Evolutionary conservation across 2,113 vertebrate genomes (phyloP), one percentile per base, ranked within the genome.

Genomic region (Psephotus haematonotus): DNA sequence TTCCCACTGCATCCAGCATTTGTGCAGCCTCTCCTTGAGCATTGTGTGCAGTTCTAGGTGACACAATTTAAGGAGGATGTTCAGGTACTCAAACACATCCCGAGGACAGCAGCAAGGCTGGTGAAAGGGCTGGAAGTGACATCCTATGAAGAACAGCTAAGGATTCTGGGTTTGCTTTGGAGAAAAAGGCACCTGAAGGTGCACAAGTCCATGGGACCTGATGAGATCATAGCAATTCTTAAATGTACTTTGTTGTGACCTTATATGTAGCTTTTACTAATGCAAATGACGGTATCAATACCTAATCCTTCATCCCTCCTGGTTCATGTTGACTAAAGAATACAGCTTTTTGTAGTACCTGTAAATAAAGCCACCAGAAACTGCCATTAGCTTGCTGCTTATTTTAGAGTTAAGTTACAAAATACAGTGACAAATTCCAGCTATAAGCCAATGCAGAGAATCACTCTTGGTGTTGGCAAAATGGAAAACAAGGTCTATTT

Each of bases 1-100:
- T 11, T n/a, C 8, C 33, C 1, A 3, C 44, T 24, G 39, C 27
- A 25, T 27, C 25, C 8, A 41, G 28, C 1, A 0, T 15, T 57
- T 53, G 17, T 43, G 9, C 0, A 1, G 23, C 31, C 60, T 63
- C 68, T 33, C 6, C 46, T 4, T 2, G 13, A 67, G 17, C 2
- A 1, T 6, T 11, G 12, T 3, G 10, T 2, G 46, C 50, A 55
- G 22, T 17, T 44, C 35, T 76, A 41, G 44, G 41, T 8, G 7
- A 27, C 31, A 9, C 3, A 5, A 0, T 2, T 35, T 11, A 14
- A 47, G 62, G 44, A 62, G 13, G 10, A 1, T 23, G 11, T 28
- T 57, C 15, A 15, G 37, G 28, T 17, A 24, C 39, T 44, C 1
- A 3, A n/a, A 33, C 27, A 33, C 1, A 1, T 10, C 24, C 65